These are phyloP conservation scores for Oceanodroma tethys DNA, from an alignment of 2,113 vertebrate species.

Conservation along the genomic window DNA sequence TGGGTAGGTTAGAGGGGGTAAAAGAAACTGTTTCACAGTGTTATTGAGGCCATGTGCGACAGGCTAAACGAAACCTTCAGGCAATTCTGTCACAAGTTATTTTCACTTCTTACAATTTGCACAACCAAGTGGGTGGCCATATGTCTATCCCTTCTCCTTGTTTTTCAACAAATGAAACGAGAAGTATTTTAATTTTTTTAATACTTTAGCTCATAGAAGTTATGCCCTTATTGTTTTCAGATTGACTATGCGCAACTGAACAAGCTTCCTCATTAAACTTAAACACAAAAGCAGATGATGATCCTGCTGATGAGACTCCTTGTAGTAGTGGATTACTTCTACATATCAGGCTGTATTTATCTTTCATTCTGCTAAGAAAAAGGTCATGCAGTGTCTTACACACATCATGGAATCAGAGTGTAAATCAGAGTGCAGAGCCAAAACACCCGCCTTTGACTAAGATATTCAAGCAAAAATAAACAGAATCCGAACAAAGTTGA, in stretches of 20 bases:
- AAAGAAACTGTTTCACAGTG: constrained; percentile 35
- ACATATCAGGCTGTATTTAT: background rate
- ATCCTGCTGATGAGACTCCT: constrained; percentile 19
- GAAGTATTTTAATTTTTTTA: constrained; percentile 41
- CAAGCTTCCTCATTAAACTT: constrained; percentile 43
- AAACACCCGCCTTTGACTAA: background rate
- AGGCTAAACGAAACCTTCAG: constrained; percentile 60
- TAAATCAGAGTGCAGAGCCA: background rate
- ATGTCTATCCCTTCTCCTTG: constrained; percentile 52
- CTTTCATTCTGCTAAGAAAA: background rate
- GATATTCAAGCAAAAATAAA: background rate
- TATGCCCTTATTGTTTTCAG: constrained; percentile 68
- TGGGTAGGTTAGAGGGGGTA: constrained; percentile 2
- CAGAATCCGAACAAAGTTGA: background rate
- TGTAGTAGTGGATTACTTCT: background rate
- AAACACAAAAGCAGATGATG: constrained; percentile 52
- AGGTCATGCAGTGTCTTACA: background rate
- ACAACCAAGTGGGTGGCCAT: constrained; percentile 69
- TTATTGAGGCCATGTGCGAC: constrained; percentile 75
- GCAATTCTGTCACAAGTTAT: constrained; percentile 59
- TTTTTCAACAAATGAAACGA: constrained; percentile 63
- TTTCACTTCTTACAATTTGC: constrained; percentile 70
- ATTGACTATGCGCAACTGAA: constrained; percentile 48
- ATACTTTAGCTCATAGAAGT: constrained; percentile 17
- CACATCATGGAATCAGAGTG: background rate